A percentile compares a stretch with the other conserved stretches of the same genome.
These are phyloP conservation scores for Dermatemys mawii DNA, from an alignment of 2,113 vertebrate genomes.

Conservation along the genomic window DNA sequence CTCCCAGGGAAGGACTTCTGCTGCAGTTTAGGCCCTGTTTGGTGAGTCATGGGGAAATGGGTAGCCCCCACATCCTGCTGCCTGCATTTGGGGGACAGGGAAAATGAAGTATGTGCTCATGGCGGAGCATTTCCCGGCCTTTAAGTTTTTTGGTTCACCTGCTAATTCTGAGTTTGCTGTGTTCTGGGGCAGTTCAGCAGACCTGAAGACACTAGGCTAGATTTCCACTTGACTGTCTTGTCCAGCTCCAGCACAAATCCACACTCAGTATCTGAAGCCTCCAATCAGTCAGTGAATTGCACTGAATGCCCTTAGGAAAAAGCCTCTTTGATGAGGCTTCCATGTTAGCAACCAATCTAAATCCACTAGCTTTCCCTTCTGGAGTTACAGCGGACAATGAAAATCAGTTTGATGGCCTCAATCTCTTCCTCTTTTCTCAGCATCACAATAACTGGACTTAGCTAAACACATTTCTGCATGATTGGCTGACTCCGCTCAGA, in stretches of 20 bases:
- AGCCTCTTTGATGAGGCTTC: slow-evolving; percentile 80
- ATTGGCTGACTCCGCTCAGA: slow-evolving; percentile 71
- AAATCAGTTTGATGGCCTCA: slow-evolving; percentile 80
- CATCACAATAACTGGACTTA: slow-evolving; percentile 78
- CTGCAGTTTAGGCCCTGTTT: neutral
- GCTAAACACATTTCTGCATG: slow-evolving; percentile 77
- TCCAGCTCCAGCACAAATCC: slow-evolving; percentile 67
- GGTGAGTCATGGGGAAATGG: neutral
- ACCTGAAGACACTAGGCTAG: slow-evolving; percentile 47
- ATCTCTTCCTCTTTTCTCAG: slow-evolving; percentile 81
- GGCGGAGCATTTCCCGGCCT: slow-evolving; percentile 22
- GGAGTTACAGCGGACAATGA: slow-evolving; percentile 78
- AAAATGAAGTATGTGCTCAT: neutral
- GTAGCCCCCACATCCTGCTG: neutral
- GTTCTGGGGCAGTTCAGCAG: slow-evolving; percentile 11
- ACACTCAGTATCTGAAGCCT: slow-evolving; percentile 69
- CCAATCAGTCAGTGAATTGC: slow-evolving; percentile 80
- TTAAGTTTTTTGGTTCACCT: slow-evolving; percentile 1
- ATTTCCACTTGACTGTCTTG: slow-evolving; percentile 54
- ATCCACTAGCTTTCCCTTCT: slow-evolving; percentile 81
- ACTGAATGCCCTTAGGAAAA: slow-evolving; percentile 74
- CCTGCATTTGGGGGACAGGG: neutral
- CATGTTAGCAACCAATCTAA: slow-evolving; percentile 77
- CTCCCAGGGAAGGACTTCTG: neutral
- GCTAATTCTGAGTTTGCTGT: slow-evolving; percentile 32